Evolutionary conservation across 2,888 invertebrate genomes (phyloP).

Genomic region (Phalera bucephala): DNA sequence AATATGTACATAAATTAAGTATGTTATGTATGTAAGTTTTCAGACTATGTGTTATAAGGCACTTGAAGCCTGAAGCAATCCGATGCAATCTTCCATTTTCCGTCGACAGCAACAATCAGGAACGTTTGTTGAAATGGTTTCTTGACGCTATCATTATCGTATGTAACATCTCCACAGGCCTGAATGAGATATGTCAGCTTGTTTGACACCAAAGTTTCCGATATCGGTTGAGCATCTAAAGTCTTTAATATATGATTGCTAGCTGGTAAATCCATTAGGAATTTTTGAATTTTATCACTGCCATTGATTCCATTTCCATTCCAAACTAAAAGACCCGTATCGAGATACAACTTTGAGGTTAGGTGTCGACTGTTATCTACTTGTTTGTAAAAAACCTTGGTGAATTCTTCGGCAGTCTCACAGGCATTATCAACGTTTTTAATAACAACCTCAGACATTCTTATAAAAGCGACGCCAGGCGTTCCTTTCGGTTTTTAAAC

Average conservation of each 20-base stretch:
- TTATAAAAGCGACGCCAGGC: no score
- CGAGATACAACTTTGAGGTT: slow-evolving; percentile 91
- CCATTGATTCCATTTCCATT: slow-evolving; percentile 94
- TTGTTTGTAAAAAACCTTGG: slow-evolving; percentile 94
- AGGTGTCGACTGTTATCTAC: slow-evolving; percentile 93
- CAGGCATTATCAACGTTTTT: slow-evolving; percentile 91
- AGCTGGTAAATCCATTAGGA: slow-evolving; percentile 91
- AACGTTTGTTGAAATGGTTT: slow-evolving; percentile 93
- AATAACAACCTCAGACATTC: slow-evolving; percentile 80
- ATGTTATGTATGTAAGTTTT: no score
- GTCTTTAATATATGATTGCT: slow-evolving; percentile 90
- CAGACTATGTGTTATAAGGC: slow-evolving; percentile 52
- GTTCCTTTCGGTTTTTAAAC: no score
- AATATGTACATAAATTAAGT: no score
- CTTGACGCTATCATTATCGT: slow-evolving; percentile 79
- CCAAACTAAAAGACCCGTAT: slow-evolving; percentile 94
- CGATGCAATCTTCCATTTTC: slow-evolving; percentile 97
- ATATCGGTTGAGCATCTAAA: slow-evolving; percentile 94
- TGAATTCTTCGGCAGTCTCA: slow-evolving; percentile 94
- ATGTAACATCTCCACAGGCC: slow-evolving; percentile 92
- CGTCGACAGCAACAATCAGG: slow-evolving; percentile 92
- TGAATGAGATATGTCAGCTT: slow-evolving; percentile 93
- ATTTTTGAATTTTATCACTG: slow-evolving; percentile 92
- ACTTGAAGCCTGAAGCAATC: slow-evolving; percentile 93
- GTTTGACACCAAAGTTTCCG: slow-evolving; percentile 88